Percentiles rank a stretch among this genome's conserved stretches.
Evolutionary conservation across 2,888 invertebrate genomes (phyloP).

Genomic region (Harpalus rufipes): DNA sequence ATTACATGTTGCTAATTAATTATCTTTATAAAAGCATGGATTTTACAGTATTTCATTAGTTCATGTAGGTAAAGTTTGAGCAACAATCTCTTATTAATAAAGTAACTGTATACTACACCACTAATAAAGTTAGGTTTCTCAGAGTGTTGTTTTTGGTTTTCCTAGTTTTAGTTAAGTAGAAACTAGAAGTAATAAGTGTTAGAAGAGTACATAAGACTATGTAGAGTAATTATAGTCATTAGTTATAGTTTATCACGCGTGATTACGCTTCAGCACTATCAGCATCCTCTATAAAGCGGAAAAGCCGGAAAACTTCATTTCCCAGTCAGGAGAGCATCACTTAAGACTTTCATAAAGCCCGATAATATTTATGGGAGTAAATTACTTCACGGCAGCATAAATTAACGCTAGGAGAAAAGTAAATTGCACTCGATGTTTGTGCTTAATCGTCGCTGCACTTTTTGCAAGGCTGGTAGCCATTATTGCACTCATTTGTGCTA

Average conservation of each 20-base stretch:
- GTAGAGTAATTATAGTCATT: constrained; percentile 5
- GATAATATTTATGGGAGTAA: constrained; percentile 61
- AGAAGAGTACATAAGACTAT: constrained; percentile 5
- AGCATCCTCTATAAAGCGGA: constrained; percentile 20
- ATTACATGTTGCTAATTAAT: too few relatives aligned
- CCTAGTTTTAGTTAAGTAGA: background rate
- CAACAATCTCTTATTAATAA: too few relatives aligned
- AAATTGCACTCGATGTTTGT: constrained; percentile 33
- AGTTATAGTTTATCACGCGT: constrained; percentile 39
- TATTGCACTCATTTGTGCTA: constrained; percentile 56
- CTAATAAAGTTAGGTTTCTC: background rate
- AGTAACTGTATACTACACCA: background rate
- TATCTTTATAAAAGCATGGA: too few relatives aligned
- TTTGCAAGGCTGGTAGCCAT: background rate
- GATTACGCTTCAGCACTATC: constrained; percentile 13
- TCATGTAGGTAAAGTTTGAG: too few relatives aligned
- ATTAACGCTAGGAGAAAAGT: constrained; percentile 25
- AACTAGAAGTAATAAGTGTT: background rate
- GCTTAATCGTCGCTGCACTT: constrained; percentile 6
- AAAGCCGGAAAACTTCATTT: constrained; percentile 35
- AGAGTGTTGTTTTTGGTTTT: background rate
- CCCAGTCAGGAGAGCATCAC: constrained; percentile 41
- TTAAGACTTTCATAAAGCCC: constrained; percentile 54
- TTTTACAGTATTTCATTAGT: too few relatives aligned
- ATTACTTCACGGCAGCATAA: constrained; percentile 54